These are phyloP conservation scores for Oscheius sp. DNA, from an alignment of 2,888 invertebrate species.

Conservation along the genomic window DNA sequence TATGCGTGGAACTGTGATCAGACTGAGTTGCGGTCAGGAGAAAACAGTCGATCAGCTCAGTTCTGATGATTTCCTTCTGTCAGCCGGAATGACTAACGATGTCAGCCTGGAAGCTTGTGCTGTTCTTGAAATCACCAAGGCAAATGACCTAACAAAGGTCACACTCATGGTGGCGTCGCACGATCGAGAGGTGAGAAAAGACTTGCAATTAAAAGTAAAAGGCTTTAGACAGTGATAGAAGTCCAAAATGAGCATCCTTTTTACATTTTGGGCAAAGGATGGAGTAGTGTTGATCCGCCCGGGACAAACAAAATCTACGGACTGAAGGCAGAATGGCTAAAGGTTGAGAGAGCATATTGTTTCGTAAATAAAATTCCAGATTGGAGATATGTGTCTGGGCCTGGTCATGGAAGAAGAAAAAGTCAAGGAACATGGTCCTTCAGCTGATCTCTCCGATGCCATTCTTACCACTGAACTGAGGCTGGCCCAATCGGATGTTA, in stretches of 20 bases:
- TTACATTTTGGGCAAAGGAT: conserved; percentile 54
- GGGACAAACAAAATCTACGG: conserved; percentile 45
- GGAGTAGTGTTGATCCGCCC: conserved; percentile 43
- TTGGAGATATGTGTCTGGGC: conserved; percentile 47
- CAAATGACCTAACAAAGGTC: background rate
- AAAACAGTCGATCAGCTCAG: conserved; percentile 52
- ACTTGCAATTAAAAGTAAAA: background rate
- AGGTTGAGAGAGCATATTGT: conserved; percentile 31
- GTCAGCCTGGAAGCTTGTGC: conserved; percentile 41
- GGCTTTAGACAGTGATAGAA: conserved; percentile 40
- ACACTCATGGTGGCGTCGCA: conserved; percentile 15
- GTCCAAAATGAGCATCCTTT: conserved; percentile 53
- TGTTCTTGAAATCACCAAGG: conserved; percentile 20
- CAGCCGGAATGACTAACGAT: conserved; percentile 42
- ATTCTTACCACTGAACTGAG: too few species aligned
- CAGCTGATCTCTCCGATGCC: too few species aligned
- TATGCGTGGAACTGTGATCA: conserved; percentile 47
- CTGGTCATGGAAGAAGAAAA: conserved; percentile 32
- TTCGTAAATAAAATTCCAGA: conserved; percentile 29
- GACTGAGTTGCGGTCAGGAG: conserved; percentile 37
- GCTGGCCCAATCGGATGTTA: too few species aligned
- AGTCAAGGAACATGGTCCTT: background rate
- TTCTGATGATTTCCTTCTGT: conserved; percentile 49
- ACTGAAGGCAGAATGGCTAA: conserved; percentile 36
- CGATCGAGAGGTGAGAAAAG: conserved; percentile 11